These are phyloP conservation scores for Apamea epomidion DNA, from an alignment of 2,888 invertebrate species.

Conservation along the genomic window DNA sequence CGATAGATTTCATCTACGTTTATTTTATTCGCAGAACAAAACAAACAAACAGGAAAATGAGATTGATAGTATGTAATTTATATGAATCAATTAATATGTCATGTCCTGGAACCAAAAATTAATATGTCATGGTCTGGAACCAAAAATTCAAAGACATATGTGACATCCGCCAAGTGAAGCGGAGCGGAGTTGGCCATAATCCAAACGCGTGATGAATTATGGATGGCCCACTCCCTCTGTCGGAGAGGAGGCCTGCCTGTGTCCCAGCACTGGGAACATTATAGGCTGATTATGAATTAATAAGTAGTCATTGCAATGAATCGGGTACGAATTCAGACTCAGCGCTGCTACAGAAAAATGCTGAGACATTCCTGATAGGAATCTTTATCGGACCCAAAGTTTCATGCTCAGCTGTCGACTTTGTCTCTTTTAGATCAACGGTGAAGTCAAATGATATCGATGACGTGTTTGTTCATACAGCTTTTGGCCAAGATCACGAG, in stretches of 20 bases:
- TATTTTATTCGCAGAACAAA: background rate
- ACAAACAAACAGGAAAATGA: background rate
- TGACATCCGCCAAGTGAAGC: too few species aligned
- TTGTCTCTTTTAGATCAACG: background rate
- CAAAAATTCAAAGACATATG: too few species aligned
- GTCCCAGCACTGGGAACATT: too few species aligned
- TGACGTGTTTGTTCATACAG: background rate
- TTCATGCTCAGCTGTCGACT: background rate
- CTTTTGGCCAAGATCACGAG: slow-evolving; percentile 90
- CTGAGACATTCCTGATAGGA: background rate
- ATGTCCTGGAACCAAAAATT: too few species aligned
- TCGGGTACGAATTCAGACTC: background rate
- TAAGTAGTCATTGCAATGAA: background rate
- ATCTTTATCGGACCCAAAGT: background rate
- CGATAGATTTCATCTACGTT: background rate
- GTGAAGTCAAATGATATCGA: background rate
- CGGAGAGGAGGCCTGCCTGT: too few species aligned
- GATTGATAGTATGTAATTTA: too few species aligned
- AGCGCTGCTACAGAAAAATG: background rate
- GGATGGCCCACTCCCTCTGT: too few species aligned
- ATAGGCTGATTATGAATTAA: too few species aligned
- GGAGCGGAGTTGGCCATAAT: too few species aligned
- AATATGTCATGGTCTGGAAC: too few species aligned
- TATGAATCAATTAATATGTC: too few species aligned
- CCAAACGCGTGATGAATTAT: too few species aligned